These are phyloP conservation scores for Drosophila oshimai DNA, from an alignment of 1,140 invertebrate species.

Conservation along the genomic window DNA sequence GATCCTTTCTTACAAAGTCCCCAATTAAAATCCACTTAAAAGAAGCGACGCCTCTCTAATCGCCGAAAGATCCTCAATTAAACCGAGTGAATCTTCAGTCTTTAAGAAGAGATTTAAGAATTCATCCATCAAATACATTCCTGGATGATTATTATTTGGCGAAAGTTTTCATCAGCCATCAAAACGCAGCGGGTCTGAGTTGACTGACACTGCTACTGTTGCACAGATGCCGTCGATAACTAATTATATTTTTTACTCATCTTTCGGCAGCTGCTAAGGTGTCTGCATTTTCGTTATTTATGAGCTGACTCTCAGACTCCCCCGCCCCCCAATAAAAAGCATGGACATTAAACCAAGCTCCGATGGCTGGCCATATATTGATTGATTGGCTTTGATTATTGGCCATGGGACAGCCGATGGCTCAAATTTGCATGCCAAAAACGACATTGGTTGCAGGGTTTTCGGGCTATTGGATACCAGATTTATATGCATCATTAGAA, in stretches of 20 bases:
- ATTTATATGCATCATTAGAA: constrained; percentile 49
- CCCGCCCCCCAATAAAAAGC: background rate
- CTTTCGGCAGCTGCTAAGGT: constrained; percentile 37
- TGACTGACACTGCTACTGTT: constrained; percentile 35
- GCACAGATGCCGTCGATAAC: constrained; percentile 44
- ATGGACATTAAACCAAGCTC: background rate
- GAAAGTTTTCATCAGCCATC: constrained; percentile 39
- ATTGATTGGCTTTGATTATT: constrained; percentile 48
- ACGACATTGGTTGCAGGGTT: constrained; percentile 26
- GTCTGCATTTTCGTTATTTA: constrained; percentile 42
- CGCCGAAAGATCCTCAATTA: background rate
- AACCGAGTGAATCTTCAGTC: background rate
- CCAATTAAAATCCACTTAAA: background rate
- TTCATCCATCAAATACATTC: constrained; percentile 4
- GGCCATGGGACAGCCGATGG: constrained; percentile 23
- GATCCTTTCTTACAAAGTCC: too few relatives aligned
- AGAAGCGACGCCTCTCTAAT: background rate
- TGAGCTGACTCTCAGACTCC: constrained; percentile 11
- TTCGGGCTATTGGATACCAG: constrained; percentile 13
- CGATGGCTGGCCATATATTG: constrained; percentile 11
- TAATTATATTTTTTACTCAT: constrained; percentile 47
- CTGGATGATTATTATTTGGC: constrained; percentile 27
- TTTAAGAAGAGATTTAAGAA: background rate
- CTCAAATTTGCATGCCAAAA: constrained; percentile 42
- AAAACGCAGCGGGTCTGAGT: constrained; percentile 21